These are phyloP conservation scores for Ophiothrix spiculata DNA, from an alignment of 35 echinoderm and acorn worm genomes.

Conservation along the genomic window DNA sequence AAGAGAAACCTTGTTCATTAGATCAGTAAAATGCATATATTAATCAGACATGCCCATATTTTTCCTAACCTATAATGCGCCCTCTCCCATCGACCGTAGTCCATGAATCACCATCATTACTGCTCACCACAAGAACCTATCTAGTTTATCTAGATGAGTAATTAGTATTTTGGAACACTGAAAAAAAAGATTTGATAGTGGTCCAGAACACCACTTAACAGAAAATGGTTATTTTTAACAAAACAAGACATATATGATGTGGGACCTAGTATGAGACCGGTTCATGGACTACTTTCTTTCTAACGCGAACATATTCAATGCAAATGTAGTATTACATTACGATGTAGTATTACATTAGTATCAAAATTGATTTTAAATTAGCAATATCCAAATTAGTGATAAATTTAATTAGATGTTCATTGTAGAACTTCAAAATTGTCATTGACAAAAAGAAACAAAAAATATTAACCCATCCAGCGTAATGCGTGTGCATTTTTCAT, in stretches of 20 bases:
- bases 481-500: too few relatives aligned
- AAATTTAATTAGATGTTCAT: too few relatives aligned
- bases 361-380: too few relatives aligned
- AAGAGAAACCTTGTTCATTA: background rate
- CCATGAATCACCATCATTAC: background rate
- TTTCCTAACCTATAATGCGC: background rate
- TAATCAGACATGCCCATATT: conserved; percentile 4
- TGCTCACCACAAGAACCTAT: background rate
- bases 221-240: background rate
- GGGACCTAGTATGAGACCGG: background rate
- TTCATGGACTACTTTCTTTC: background rate
- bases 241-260: background rate
- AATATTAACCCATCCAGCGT: too few relatives aligned
- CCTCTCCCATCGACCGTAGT: background rate
- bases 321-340: too few relatives aligned
- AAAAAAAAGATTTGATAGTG: background rate
- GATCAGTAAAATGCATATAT: background rate
- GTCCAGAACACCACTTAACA: background rate
- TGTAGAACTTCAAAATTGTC: too few relatives aligned
- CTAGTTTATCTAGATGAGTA: too few relatives aligned
- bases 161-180: too few relatives aligned
- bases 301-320: too few relatives aligned
- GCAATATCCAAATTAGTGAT: too few relatives aligned
- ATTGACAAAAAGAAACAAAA: too few relatives aligned
- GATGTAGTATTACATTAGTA: too few relatives aligned